These are phyloP conservation scores for Mesembrinibis cayennensis DNA, from an alignment of 2,113 vertebrate species.

Conservation along the genomic window DNA sequence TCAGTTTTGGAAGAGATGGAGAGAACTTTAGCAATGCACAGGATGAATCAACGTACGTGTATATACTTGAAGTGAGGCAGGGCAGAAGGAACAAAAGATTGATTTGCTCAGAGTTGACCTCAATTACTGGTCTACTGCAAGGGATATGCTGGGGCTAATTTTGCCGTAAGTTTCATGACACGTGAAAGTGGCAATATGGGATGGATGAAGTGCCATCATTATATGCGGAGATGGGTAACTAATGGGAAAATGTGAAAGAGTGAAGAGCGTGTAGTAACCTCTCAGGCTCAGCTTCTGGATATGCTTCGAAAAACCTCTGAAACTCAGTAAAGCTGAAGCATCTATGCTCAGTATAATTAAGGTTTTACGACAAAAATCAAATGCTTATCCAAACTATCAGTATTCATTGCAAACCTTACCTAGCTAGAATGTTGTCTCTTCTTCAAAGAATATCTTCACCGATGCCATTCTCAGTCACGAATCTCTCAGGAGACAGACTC, in stretches of 20 bases:
- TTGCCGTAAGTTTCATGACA: neutral
- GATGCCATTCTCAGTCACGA: neutral
- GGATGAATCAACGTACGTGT: neutral
- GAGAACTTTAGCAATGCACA: neutral
- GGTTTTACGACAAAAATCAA: neutral
- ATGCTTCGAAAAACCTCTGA: neutral
- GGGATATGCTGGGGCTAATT: neutral
- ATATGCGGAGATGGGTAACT: neutral
- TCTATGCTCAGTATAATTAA: neutral
- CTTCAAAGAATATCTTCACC: neutral
- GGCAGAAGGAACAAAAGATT: neutral
- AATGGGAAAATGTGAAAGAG: neutral
- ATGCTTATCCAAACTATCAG: neutral
- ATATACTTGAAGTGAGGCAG: neutral
- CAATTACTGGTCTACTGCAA: neutral
- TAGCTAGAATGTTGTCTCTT: neutral
- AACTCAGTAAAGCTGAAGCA: neutral
- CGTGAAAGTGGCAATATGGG: neutral
- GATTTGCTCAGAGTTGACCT: conserved; percentile 18
- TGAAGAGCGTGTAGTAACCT: neutral
- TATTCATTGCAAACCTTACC: neutral
- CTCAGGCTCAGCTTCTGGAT: neutral
- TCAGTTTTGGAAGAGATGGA: neutral
- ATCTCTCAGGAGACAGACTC: neutral
- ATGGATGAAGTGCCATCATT: neutral